Percentiles rank a stretch among this genome's conserved stretches.
These are phyloP conservation scores for Phacellophora camtschatica DNA, from an alignment of 30 jellyfish, hydroid and myxozoan genomes.

Conservation along the genomic window DNA sequence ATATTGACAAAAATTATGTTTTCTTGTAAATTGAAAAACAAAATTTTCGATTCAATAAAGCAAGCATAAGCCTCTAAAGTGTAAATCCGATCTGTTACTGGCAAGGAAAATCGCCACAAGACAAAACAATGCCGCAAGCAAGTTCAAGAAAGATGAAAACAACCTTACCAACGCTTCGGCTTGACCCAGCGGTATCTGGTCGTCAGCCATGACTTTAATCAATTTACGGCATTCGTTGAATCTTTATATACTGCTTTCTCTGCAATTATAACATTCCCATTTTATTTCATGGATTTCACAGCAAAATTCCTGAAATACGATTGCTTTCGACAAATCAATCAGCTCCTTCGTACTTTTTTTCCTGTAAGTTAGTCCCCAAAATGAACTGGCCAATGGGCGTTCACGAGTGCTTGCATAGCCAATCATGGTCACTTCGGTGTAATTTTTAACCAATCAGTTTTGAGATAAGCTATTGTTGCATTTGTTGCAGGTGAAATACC, in stretches of 20 bases:
- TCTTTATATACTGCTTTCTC: neutral
- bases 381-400: no score
- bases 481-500: constrained; percentile 38
- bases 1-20: no score
- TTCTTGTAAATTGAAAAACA: no score
- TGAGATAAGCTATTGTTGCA: neutral
- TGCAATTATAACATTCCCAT: neutral
- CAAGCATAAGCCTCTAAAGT: no score
- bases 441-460: neutral
- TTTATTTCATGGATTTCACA: neutral
- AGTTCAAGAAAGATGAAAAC: neutral
- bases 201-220: constrained; percentile 51
- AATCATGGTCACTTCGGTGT: no score
- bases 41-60: no score
- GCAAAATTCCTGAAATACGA: no score
- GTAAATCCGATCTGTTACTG: no score
- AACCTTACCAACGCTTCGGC: constrained; percentile 65
- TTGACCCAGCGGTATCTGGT: constrained; percentile 64
- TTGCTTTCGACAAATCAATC: no score
- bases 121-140: neutral
- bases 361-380: no score
- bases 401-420: no score
- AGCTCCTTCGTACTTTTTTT: no score
- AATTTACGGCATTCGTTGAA: neutral
- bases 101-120: neutral